phyloP scores from a whole-genome alignment of 2,113 vertebrate species.

The Ramphastos sulfuratus region DNA sequence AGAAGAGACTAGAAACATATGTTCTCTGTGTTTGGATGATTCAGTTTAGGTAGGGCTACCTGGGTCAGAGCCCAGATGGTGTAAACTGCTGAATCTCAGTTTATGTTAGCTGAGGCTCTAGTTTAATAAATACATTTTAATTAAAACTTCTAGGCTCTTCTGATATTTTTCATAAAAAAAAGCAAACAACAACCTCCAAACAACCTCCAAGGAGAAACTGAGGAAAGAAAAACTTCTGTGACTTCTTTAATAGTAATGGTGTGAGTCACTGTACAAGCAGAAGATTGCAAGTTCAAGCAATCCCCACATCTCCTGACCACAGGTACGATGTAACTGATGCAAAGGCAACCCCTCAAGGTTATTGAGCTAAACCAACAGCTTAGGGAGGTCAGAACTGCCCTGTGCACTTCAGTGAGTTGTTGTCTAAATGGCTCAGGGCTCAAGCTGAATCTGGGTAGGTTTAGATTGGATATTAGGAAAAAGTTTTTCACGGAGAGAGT shows the following conservation, averaged over 20 bases:
- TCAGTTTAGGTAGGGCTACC: not conserved
- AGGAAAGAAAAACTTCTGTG: not conserved
- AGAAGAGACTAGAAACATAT: not conserved
- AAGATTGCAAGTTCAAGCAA: not conserved
- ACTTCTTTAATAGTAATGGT: not conserved
- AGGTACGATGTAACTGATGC: not conserved
- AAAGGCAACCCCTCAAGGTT: not conserved
- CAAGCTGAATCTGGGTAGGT: no score
- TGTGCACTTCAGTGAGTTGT: not conserved
- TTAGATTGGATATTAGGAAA: no score
- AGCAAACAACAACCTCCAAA: not conserved
- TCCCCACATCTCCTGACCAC: not conserved
- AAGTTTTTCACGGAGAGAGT: no score
- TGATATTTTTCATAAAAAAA: not conserved
- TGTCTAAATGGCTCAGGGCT: not conserved
- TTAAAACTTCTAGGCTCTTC: not conserved
- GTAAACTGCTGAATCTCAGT: slow-evolving; percentile 29
- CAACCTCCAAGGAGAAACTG: not conserved
- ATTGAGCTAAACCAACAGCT: not conserved
- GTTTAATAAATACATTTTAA: not conserved
- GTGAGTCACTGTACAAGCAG: not conserved
- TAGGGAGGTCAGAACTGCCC: not conserved
- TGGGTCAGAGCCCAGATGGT: slow-evolving; percentile 18
- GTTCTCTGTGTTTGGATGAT: not conserved
- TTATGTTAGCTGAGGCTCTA: not conserved